Conservation (phyloP, 2,797 vertebrate species). For the Gymnocypris eckloni region DNA sequence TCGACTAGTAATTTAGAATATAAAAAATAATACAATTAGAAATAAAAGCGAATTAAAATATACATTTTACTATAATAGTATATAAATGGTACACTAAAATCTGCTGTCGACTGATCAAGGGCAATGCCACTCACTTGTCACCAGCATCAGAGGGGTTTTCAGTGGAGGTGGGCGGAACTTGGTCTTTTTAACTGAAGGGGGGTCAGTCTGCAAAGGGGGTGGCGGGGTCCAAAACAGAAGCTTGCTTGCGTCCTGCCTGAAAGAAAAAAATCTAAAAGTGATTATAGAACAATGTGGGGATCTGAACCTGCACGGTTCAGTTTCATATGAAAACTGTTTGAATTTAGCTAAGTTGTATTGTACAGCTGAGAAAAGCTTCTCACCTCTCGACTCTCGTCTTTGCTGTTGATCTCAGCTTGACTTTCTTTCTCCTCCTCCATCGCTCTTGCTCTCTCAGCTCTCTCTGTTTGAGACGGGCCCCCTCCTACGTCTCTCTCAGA, state of each 20-base stretch:
- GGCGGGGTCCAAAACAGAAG: constrained; percentile 72
- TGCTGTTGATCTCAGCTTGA: constrained; percentile 49
- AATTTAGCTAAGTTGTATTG: neutral
- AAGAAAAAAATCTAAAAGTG: neutral
- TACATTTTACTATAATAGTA: neutral
- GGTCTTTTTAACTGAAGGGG: constrained; percentile 81
- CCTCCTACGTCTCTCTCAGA: constrained; percentile 60
- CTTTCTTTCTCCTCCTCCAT: constrained; percentile 49
- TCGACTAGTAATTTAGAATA: too few relatives aligned
- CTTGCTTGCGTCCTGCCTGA: constrained; percentile 75
- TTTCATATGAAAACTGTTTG: neutral
- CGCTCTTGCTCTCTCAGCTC: constrained; percentile 46
- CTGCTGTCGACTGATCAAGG: neutral
- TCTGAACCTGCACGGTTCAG: neutral
- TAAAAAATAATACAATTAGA: too few relatives aligned
- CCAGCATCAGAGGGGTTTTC: constrained; percentile 88
- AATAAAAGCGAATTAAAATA: neutral
- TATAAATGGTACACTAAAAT: neutral
- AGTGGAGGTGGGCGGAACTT: constrained; percentile 91
- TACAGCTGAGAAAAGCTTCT: constrained; percentile 22
- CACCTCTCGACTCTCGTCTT: constrained; percentile 73
- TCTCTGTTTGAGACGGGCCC: constrained; percentile 43
- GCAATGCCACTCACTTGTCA: constrained; percentile 83
- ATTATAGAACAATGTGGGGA: neutral
- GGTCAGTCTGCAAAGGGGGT: constrained; percentile 70